These are phyloP conservation scores for Erinaceus europaeus DNA, from an alignment of 2,113 vertebrate species.

Conservation along the genomic window DNA sequence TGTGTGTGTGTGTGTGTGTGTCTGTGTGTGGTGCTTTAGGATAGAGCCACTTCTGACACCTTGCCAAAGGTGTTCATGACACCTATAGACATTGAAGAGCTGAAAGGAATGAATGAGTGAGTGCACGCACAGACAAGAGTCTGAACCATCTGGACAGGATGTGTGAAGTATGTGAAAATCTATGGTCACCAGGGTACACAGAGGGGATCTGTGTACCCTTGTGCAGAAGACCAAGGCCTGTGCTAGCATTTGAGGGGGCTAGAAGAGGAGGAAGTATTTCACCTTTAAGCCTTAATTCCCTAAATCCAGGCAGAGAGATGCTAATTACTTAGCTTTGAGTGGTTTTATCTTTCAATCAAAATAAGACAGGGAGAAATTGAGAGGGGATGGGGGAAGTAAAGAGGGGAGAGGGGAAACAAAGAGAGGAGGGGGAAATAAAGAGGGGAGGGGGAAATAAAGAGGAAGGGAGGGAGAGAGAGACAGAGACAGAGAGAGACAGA, in stretches of 20 bases:
- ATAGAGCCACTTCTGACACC: background rate
- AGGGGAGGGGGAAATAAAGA: too few species aligned
- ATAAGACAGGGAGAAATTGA: background rate
- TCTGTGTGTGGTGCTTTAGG: too few species aligned
- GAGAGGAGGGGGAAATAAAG: too few species aligned
- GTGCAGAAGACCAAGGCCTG: background rate
- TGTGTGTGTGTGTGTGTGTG: too few species aligned
- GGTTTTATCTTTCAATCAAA: slow-evolving; percentile 61
- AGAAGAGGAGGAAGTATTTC: background rate
- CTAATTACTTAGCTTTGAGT: slow-evolving; percentile 43
- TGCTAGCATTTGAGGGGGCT: background rate
- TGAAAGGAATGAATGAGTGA: background rate
- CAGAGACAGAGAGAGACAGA: too few species aligned
- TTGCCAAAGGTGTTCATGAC: background rate
- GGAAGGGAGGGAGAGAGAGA: too few species aligned
- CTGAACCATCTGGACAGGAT: background rate
- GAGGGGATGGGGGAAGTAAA: slow-evolving; percentile 1
- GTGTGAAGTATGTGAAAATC: background rate
- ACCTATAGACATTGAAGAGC: too few species aligned
- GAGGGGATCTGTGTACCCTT: background rate
- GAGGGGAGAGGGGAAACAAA: background rate
- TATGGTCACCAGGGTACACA: background rate
- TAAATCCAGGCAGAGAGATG: background rate
- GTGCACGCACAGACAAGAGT: background rate
- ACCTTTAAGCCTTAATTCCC: background rate